Base-by-base conservation (phyloP, 1,140 invertebrate genomes). In the Chironomus striatipennis region DNA sequence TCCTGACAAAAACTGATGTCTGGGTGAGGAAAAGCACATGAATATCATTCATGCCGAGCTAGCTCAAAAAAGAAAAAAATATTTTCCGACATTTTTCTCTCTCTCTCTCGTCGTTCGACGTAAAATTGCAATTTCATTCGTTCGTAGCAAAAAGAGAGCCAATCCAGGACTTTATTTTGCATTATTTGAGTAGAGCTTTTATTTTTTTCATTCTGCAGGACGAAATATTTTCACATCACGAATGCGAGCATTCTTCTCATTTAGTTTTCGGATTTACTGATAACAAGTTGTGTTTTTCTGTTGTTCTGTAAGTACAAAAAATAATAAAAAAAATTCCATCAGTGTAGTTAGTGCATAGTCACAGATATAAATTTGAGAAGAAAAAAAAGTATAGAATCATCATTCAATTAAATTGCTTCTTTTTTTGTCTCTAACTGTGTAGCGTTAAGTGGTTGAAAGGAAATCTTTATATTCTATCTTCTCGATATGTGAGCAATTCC, bases 221-320 rank as follows among this genome's bases (percentile, higher is more conserved):
- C 65, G 65, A 70, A 18, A 70, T 70, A 70, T 70, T 70, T 70
- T 70, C 65, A 70, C 65, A 70, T 70, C 65, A 70, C 65, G 65
- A 70, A 57, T 18, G 65, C n/a, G 7, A 20, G 20, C n/a, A 70
- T 20, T 70, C 24, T 57, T 57, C 47, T 57, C 65, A 70, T 70
- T 70, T 70, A 70, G 65, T 70, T 70, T 70, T 70, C 20, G 65
- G 65, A 18, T 70, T 70, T 70, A 70, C 65, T 70, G 65, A 70
- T 70, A 70, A 70, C 65, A 70, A 70, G 65, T 70, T 70, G 65
- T 70, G 65, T 70, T 70, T 70, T 70, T 70, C 65, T 70, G 65
- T 70, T 70, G 65, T 70, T 70, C 65, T 70, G 65, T 70, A 70
- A 70, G 65, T 70, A 70, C 7, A 18, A 70, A 18, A 70, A 70